phyloP scores from a whole-genome alignment of 2,797 vertebrate species.

The Prunella strophiata region DNA sequence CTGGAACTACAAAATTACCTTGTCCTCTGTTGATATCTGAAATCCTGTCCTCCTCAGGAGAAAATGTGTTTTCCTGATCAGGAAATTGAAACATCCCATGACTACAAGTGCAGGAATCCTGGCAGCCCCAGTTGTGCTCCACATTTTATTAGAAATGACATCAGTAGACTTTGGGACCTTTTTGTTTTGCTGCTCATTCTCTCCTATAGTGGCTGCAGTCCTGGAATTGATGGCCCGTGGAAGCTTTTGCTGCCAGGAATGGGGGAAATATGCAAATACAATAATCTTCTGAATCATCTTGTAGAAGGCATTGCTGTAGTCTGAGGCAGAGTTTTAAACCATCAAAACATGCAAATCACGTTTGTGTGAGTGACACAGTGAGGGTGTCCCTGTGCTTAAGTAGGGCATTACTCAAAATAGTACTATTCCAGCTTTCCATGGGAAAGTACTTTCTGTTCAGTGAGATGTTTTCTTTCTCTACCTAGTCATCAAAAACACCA shows the following conservation, averaged over 20 bases:
- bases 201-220: neutral
- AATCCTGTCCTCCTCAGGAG: neutral
- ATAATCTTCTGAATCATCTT: conserved; percentile 46
- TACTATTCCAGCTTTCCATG: conserved; percentile 61
- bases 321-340: conserved; percentile 11
- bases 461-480: conserved; percentile 64
- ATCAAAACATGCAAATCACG: conserved; percentile 38
- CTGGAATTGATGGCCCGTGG: neutral
- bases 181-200: neutral
- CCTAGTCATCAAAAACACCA: conserved; percentile 66
- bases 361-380: conserved; percentile 55
- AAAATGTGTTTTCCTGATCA: neutral
- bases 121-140: neutral
- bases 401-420: conserved; percentile 70
- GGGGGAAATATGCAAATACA: conserved; percentile 4
- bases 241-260: neutral
- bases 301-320: neutral
- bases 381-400: conserved; percentile 66
- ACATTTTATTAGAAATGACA: neutral
- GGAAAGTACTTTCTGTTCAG: conserved; percentile 72
- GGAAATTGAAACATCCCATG: neutral
- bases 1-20: neutral
- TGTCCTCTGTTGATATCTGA: neutral
- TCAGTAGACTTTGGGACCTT: neutral
- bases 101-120: neutral